Evolutionary conservation across 2,797 vertebrate genomes (phyloP).

Genomic region (Argya squamiceps): DNA sequence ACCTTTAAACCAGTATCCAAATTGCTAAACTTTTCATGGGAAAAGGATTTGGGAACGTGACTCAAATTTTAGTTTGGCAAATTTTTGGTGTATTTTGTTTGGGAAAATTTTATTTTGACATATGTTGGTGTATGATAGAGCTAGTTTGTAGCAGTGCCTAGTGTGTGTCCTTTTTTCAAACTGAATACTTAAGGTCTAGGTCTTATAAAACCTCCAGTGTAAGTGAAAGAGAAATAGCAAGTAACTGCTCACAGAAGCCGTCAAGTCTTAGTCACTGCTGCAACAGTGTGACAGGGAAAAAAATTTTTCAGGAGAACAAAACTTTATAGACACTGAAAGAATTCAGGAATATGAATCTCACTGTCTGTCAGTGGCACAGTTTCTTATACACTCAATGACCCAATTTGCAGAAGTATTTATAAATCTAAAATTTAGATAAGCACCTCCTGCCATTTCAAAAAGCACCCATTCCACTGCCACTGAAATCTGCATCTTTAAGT

Average conservation of each 20-base stretch:
- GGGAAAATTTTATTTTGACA: background rate
- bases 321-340: background rate
- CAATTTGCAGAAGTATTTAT: conserved; percentile 25
- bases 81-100: background rate
- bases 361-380: background rate
- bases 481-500: conserved; percentile 13
- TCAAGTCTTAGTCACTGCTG: background rate
- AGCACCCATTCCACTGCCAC: background rate
- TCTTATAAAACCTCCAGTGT: background rate
- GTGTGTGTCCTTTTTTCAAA: background rate
- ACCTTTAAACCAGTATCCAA: background rate
- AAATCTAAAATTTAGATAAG: conserved; percentile 58
- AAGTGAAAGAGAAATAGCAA: background rate
- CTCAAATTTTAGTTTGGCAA: background rate
- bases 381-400: background rate
- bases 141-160: background rate
- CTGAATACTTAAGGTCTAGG: background rate
- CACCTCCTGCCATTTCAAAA: conserved; percentile 30
- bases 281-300: background rate
- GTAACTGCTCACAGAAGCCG: background rate
- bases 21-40: background rate
- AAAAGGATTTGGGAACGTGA: background rate
- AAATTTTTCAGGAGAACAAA: background rate
- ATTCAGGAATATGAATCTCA: background rate
- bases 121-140: background rate